A percentile compares a stretch with the other conserved stretches of the same genome.
Evolutionary conservation across 2,797 vertebrate genomes (phyloP).

Genomic region (Coccyzus lansbergi): DNA sequence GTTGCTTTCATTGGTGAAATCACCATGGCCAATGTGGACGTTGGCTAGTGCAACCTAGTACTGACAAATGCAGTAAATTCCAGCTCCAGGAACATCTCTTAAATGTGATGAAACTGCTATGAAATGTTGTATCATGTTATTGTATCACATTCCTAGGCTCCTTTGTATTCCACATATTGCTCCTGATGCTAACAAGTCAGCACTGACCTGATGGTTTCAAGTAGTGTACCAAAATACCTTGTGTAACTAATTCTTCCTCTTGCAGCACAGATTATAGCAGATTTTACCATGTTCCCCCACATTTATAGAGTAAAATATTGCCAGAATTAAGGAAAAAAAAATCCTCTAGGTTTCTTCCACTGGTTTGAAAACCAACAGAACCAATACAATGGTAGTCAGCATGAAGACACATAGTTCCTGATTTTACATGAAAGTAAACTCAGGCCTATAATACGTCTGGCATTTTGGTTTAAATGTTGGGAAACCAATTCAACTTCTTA

Average conservation of each 20-base stretch:
- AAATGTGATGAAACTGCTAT: neutral
- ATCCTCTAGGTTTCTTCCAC: neutral
- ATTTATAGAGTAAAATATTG: neutral
- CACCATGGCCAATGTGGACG: neutral
- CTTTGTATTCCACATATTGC: neutral
- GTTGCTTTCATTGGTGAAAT: neutral
- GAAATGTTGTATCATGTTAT: neutral
- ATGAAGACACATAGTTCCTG: neutral
- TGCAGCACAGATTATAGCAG: neutral
- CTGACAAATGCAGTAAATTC: neutral
- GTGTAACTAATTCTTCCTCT: neutral
- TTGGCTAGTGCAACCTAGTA: neutral
- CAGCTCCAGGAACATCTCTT: neutral
- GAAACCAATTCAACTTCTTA: neutral
- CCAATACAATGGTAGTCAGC: neutral
- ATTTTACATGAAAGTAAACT: neutral
- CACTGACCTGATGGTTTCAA: neutral
- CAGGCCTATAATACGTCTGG: neutral
- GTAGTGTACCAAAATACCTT: neutral
- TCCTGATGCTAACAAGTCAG: neutral
- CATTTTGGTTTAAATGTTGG: neutral
- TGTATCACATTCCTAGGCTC: neutral
- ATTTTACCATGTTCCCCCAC: neutral
- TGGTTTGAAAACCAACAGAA: neutral
- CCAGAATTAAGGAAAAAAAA: neutral